Base-by-base conservation (phyloP, 2,888 invertebrate genomes). In the Zootermopsis nevadensis region DNA sequence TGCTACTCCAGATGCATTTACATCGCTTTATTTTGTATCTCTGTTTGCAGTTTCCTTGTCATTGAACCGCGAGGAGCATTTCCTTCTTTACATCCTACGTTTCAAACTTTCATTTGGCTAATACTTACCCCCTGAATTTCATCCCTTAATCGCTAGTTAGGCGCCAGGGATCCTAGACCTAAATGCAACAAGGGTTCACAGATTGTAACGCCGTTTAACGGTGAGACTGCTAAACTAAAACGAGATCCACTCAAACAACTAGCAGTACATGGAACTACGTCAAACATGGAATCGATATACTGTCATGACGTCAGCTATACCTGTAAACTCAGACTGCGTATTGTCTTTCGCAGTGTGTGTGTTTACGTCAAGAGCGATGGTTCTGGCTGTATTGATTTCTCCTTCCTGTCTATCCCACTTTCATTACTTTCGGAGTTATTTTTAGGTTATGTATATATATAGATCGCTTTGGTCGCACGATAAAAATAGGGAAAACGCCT, bases 221-320 rank as follows among this genome's bases (percentile, higher is more conserved):
- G 35, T 24, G 38, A n/a, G n/a, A 74, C 38, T 38, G 38, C 24
- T 60, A 4, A 60, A 60, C 27, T 60, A 60, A n/a, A 60, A 60
- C 10, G 48, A 48, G 19, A 69, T 33, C 30, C 8, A 3, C 8
- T 0, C 31, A 74, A 24, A 74, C 74, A 74, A 74, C 19, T 2
- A 4, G 15, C 22, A 3, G 24, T 10, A 4, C 35, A n/a, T 1
- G 38, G 38, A 74, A 38, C 60, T 60, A 60, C 33, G 35, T 33
- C 74, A 74, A 38, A 74, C 38, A 69, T 12, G 38, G 38, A 74
- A 74, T 74, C 74, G 74, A 74, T 74, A 74, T 6, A 1, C 7
- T 33, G 38, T 60, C 42, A 33, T 74, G 74, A 74, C 74, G 74
- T 74, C 74, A 74, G 33, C 7, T 74, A 3, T 74, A 74, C 74